These are phyloP conservation scores for Hyperoplus lanceolatus DNA, from an alignment of 2,797 vertebrate genomes.

Conservation along the genomic window DNA sequence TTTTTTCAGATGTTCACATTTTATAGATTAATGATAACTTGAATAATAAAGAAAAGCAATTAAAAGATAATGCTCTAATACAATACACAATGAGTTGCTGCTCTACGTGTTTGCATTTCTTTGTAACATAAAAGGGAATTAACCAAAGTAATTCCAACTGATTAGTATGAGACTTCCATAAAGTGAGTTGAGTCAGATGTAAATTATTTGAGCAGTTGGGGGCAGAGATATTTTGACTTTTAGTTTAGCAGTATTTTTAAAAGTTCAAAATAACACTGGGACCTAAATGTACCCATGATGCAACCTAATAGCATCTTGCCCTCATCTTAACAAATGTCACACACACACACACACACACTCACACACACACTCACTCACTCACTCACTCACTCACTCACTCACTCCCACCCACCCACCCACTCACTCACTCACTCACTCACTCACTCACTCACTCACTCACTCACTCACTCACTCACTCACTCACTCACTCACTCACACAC, in stretches of 20 bases:
- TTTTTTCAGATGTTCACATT: background rate
- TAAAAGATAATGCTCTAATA: background rate
- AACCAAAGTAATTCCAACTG: background rate
- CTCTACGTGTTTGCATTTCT: background rate
- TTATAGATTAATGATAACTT: background rate
- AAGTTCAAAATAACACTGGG: background rate
- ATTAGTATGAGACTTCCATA: background rate
- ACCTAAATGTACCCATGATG: constrained; percentile 12
- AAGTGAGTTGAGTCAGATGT: background rate
- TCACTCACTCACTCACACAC: background rate
- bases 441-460: too few species aligned
- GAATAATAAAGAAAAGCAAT: background rate
- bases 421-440: too few species aligned
- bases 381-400: background rate
- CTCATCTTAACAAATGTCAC: background rate
- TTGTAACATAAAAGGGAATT: background rate
- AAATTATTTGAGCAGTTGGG: background rate
- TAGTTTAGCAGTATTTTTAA: background rate
- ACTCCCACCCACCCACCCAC: background rate
- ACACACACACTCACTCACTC: background rate
- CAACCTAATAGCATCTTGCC: constrained; percentile 7
- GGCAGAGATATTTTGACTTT: background rate
- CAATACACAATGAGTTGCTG: background rate
- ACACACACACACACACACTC: background rate
- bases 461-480: fast-evolving